These are phyloP conservation scores for Setophaga coronata DNA, from an alignment of 2,113 vertebrate species.

Conservation along the genomic window DNA sequence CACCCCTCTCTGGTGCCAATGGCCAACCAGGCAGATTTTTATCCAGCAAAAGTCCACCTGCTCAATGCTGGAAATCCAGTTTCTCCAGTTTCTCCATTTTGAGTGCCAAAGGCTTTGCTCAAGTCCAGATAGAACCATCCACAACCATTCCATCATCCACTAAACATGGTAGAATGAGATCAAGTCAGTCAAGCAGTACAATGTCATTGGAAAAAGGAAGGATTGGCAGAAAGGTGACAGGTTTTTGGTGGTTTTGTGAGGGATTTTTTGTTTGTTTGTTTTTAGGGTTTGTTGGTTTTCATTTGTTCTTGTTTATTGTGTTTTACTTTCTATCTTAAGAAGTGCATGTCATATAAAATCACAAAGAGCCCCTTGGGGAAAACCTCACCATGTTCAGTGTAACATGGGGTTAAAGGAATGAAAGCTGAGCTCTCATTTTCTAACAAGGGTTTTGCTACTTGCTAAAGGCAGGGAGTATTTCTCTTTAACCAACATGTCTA, in stretches of 20 bases:
- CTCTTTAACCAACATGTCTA: neutral
- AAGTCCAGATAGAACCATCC: neutral
- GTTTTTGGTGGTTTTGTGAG: neutral
- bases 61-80: neutral
- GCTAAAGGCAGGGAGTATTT: neutral
- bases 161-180: neutral
- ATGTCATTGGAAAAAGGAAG: neutral
- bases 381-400: neutral
- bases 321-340: neutral
- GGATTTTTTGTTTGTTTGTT: fast-evolving
- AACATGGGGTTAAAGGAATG: neutral
- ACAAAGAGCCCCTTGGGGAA: neutral
- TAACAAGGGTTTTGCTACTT: neutral
- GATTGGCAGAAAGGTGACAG: neutral
- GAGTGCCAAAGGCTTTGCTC: neutral
- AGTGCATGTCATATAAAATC: neutral
- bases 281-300: neutral
- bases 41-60: neutral
- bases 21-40: neutral
- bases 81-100: too few species aligned
- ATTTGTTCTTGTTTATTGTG: neutral
- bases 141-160: neutral
- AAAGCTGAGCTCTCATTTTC: neutral
- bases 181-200: neutral
- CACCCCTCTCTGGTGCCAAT: fast-evolving